Evolutionary conservation across 2,113 vertebrate species (phyloP).

Genomic region (Silurus glanis): DNA sequence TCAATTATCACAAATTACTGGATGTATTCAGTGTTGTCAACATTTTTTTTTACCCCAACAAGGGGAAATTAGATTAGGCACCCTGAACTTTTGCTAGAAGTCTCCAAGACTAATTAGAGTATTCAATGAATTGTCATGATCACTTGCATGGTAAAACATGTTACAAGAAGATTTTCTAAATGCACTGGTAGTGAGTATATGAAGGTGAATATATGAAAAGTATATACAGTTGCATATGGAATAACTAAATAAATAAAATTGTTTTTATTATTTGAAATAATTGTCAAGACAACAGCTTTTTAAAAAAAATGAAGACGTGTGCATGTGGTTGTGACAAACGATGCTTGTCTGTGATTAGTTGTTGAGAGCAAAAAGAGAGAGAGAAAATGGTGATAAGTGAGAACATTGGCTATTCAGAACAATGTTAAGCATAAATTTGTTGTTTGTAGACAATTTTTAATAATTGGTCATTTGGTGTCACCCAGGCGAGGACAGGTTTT

Average conservation of each 20-base stretch:
- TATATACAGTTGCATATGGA: neutral
- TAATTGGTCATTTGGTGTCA: no score
- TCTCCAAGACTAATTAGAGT: neutral
- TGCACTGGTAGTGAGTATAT: neutral
- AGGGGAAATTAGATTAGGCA: conserved; percentile 8
- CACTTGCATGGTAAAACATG: neutral
- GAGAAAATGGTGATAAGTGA: neutral
- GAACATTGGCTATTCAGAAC: neutral
- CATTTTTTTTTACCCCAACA: neutral
- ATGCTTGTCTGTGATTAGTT: neutral
- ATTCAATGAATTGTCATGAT: neutral
- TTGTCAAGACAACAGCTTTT: neutral
- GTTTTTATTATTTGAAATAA: neutral
- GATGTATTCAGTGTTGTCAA: conserved; percentile 10
- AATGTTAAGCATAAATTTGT: neutral
- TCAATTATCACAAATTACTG: conserved; percentile 31
- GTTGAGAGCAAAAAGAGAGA: neutral
- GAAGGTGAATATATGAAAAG: neutral
- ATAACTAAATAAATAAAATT: neutral
- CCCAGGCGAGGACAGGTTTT: no score
- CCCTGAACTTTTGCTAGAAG: neutral
- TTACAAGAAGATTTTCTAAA: neutral
- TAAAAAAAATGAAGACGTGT: neutral
- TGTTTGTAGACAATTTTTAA: neutral
- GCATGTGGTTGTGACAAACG: neutral